A percentile compares a stretch with the other conserved stretches of the same genome.
Conservation (phyloP, 2,113 vertebrate genomes). For the Megaceryle maxima region DNA sequence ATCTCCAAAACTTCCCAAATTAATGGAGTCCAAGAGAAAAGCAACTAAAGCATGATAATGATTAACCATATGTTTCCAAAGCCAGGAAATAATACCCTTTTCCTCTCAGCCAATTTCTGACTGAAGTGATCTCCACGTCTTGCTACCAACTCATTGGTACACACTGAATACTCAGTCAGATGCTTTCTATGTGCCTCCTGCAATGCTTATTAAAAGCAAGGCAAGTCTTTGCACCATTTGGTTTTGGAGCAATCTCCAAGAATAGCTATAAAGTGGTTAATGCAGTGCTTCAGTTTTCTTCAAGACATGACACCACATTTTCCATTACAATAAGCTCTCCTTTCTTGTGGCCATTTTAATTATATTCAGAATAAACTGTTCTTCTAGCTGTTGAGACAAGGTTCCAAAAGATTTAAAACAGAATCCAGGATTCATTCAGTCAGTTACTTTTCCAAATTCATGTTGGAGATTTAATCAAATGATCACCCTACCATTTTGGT, state of each 20-base stretch:
- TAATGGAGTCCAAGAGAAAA: background rate
- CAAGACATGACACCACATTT: background rate
- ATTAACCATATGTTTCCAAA: background rate
- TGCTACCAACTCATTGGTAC: background rate
- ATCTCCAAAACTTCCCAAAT: background rate
- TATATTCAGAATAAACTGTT: background rate
- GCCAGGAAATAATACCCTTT: background rate
- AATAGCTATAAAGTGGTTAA: background rate
- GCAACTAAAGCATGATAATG: background rate
- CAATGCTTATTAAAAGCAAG: background rate
- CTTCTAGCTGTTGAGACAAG: background rate
- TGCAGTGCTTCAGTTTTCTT: background rate
- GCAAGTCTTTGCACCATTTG: background rate
- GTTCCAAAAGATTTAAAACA: constrained; percentile 3
- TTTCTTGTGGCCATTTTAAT: constrained; percentile 5
- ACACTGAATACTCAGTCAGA: background rate
- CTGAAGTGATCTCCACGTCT: background rate
- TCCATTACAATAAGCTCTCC: background rate
- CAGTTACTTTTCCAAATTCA: background rate
- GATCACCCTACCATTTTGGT: background rate
- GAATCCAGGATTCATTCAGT: background rate
- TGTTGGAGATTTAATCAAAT: background rate
- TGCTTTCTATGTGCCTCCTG: background rate
- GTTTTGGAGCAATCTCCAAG: background rate
- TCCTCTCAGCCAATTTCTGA: background rate